Percentiles rank a stretch among this genome's conserved stretches.
phyloP scores from a whole-genome alignment of 2,113 vertebrate species.

The Sinocyclocheilus grahami region DNA sequence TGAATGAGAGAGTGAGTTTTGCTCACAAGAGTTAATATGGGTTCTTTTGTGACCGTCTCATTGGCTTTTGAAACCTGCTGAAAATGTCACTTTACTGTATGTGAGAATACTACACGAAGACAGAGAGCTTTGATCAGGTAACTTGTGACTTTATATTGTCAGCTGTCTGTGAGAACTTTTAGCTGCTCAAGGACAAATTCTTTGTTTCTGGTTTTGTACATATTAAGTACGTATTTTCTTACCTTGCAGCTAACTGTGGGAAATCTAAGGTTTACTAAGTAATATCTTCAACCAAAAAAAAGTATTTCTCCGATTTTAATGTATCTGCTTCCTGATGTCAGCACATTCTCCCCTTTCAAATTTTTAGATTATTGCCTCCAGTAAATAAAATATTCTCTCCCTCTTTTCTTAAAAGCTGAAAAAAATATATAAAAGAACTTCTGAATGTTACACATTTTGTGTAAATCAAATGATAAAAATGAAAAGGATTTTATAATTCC shows the following conservation, averaged over 20 bases:
- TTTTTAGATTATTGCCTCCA: neutral
- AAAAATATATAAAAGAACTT: neutral
- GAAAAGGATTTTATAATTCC: too few relatives aligned
- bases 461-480: too few relatives aligned
- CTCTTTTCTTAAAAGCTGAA: too few relatives aligned
- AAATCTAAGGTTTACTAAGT: neutral
- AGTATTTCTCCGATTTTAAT: neutral
- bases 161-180: neutral
- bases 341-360: neutral
- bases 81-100: slow-evolving; percentile 19
- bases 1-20: neutral
- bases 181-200: neutral
- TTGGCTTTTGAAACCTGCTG: slow-evolving; percentile 8
- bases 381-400: neutral
- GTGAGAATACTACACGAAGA: neutral
- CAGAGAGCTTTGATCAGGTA: neutral
- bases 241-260: neutral
- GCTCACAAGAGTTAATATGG: neutral
- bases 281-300: neutral
- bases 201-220: neutral
- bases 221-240: neutral
- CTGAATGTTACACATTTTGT: neutral
- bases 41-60: neutral
- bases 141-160: neutral
- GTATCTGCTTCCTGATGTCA: neutral